Evolutionary conservation across 2,113 vertebrate genomes (phyloP).

Genomic region (Sebastes schlegelii): DNA sequence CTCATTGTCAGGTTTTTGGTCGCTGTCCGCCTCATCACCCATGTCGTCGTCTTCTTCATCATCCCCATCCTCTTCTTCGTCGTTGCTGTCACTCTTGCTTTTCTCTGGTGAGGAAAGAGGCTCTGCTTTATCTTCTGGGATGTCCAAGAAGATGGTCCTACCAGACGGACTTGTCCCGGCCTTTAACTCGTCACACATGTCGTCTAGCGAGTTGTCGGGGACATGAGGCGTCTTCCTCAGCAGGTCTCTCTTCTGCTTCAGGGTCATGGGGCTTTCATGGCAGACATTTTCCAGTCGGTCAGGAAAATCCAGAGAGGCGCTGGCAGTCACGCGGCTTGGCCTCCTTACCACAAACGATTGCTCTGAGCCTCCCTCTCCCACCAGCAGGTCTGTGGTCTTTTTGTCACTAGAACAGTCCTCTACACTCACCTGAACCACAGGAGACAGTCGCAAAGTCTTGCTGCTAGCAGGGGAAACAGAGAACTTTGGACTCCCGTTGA

Average conservation of each 20-base stretch:
- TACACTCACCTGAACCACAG: constrained; percentile 92
- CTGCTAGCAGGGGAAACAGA: constrained; percentile 83
- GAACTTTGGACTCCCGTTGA: constrained; percentile 70
- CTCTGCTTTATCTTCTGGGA: constrained; percentile 89
- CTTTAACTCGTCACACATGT: constrained; percentile 82
- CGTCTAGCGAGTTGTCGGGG: constrained; percentile 90
- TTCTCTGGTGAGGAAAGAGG: constrained; percentile 85
- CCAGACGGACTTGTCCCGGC: constrained; percentile 81
- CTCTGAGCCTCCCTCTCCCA: constrained; percentile 50
- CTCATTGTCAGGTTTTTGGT: constrained; percentile 87
- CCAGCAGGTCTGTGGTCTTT: constrained; percentile 74
- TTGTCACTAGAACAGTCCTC: constrained; percentile 91
- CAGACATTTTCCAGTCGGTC: constrained; percentile 74
- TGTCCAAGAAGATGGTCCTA: constrained; percentile 89
- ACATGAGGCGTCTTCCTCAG: constrained; percentile 92
- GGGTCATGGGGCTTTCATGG: constrained; percentile 89
- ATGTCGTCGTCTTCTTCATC: constrained; percentile 88
- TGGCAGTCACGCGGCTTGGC: constrained; percentile 56
- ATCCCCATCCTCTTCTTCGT: constrained; percentile 88
- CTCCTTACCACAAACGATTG: constrained; percentile 55
- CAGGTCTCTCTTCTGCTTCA: constrained; percentile 95
- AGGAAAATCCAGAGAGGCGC: constrained; percentile 77
- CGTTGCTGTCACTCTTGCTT: constrained; percentile 83
- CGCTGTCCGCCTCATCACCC: constrained; percentile 87
- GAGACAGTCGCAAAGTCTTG: constrained; percentile 86